phyloP scores from a whole-genome alignment of 1,140 invertebrate species.

The Ceratina calcarata region DNA sequence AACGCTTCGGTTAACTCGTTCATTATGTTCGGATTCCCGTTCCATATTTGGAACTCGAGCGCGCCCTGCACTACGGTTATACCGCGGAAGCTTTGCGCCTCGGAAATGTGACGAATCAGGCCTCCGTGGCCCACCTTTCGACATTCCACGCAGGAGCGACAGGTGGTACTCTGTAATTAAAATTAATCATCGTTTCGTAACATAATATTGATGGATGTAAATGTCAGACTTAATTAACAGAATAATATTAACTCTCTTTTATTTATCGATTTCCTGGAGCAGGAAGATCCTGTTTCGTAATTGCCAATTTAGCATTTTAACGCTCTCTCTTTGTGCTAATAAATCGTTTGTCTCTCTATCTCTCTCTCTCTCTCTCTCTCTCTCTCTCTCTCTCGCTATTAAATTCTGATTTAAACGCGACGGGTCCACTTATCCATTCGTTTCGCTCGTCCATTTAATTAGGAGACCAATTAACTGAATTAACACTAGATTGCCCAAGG shows the following conservation, averaged over 20 bases:
- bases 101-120: constrained; percentile 69
- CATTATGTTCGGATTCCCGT: constrained; percentile 80
- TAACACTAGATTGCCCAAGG: too few species aligned
- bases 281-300: constrained; percentile 13
- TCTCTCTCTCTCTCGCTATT: neutral
- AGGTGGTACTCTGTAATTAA: constrained; percentile 63
- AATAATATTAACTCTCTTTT: neutral
- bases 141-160: constrained; percentile 67
- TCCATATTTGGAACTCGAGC: constrained; percentile 83
- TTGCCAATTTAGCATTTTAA: constrained; percentile 12
- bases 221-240: neutral
- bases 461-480: neutral
- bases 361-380: neutral
- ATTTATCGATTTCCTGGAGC: neutral
- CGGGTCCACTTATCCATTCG: too few species aligned
- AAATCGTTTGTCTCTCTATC: neutral
- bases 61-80: constrained; percentile 84
- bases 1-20: constrained; percentile 83
- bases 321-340: neutral
- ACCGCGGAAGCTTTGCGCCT: constrained; percentile 75
- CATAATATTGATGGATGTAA: too few species aligned
- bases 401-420: neutral
- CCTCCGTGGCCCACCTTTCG: constrained; percentile 75
- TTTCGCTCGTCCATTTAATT: neutral
- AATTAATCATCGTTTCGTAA: neutral